phyloP scores from a whole-genome alignment of 2,797 vertebrate genomes.

The Anabacerthia variegaticeps region DNA sequence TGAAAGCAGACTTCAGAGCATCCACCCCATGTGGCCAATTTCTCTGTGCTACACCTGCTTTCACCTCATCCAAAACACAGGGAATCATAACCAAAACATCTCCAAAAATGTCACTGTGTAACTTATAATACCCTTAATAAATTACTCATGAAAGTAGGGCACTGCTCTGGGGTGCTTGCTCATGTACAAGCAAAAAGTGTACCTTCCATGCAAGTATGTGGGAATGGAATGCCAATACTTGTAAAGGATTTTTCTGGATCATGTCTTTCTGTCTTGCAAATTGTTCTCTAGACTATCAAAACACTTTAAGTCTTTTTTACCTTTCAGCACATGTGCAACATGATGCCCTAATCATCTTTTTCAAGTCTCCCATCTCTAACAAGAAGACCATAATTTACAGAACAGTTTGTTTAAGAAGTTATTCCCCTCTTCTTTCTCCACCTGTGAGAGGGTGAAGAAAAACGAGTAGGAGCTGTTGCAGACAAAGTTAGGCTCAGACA shows the following conservation, averaged over 20 bases:
- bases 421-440: background rate
- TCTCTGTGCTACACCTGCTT: background rate
- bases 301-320: background rate
- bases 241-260: background rate
- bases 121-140: background rate
- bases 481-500: background rate
- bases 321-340: background rate
- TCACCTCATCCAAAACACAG: background rate
- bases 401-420: background rate
- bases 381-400: background rate
- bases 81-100: background rate
- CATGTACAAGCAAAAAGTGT: background rate
- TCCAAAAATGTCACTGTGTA: background rate
- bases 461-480: background rate
- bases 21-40: background rate
- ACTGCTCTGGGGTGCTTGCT: background rate
- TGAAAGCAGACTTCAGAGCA: background rate
- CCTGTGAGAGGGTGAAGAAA: background rate
- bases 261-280: background rate
- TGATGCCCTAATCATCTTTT: background rate
- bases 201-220: background rate
- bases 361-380: background rate
- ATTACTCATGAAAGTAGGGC: background rate
- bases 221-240: background rate
- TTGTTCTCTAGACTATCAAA: background rate